Conservation (phyloP, 2,888 invertebrate genomes). For the Tetrapedia diversipes region DNA sequence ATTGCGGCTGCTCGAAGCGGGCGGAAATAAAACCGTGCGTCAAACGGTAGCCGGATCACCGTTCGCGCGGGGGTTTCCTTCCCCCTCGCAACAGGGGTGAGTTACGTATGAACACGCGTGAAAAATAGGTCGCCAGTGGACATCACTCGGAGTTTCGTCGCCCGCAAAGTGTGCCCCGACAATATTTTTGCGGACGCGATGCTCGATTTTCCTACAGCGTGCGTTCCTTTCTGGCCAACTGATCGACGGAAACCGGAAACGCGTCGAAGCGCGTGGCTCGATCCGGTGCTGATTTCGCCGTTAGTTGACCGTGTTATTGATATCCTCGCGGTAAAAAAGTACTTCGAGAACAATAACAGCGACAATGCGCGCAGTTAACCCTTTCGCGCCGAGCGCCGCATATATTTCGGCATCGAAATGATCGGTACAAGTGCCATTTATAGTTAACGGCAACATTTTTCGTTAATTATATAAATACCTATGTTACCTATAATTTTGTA, state of each 20-base stretch:
- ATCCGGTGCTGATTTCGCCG: slow-evolving; percentile 24
- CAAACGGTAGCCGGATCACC: slow-evolving; percentile 20
- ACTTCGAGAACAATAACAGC: too few species aligned
- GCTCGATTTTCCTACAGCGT: slow-evolving; percentile 34
- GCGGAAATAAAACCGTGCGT: slow-evolving; percentile 24
- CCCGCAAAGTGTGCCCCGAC: too few species aligned
- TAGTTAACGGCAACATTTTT: too few species aligned
- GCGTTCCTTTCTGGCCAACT: slow-evolving; percentile 44
- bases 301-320: slow-evolving; percentile 27
- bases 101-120: neutral
- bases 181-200: slow-evolving; percentile 24
- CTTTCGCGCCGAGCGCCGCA: too few species aligned
- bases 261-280: slow-evolving; percentile 16
- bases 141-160: too few species aligned
- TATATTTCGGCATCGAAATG: too few species aligned
- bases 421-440: too few species aligned
- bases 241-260: slow-evolving; percentile 35
- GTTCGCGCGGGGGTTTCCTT: slow-evolving; percentile 3
- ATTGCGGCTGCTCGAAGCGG: neutral
- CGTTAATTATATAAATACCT: too few species aligned
- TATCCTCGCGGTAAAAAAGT: slow-evolving; percentile 38
- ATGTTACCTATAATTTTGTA: too few species aligned
- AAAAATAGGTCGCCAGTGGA: slow-evolving; percentile 29
- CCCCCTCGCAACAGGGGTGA: neutral
- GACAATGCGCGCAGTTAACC: too few species aligned